phyloP scores from a whole-genome alignment of 2,888 invertebrate genomes.

The Eulithis testata region DNA sequence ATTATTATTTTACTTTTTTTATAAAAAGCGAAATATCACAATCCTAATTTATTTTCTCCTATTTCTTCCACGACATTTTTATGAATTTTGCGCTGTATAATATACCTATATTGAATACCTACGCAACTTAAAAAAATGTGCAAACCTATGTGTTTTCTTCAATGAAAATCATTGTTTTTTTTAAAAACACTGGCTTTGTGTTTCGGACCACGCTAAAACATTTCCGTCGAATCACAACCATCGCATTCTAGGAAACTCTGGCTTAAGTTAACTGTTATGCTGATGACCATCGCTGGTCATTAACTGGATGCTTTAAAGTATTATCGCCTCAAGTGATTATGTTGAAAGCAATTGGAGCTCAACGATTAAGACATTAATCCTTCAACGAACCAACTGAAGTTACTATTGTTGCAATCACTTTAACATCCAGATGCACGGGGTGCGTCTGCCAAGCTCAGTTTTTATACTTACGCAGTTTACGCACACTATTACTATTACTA shows the following conservation, averaged over 20 bases:
- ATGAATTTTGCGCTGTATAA: too few species aligned
- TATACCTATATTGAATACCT: too few species aligned
- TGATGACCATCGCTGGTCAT: constrained; percentile 50
- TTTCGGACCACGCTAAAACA: background rate
- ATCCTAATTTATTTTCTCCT: too few species aligned
- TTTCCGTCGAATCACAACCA: background rate
- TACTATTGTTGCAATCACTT: background rate
- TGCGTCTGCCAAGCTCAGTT: too few species aligned
- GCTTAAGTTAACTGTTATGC: constrained; percentile 44
- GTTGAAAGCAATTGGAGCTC: constrained; percentile 37
- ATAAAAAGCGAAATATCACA: too few species aligned
- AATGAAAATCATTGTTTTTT: background rate
- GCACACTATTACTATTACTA: too few species aligned
- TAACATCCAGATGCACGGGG: background rate
- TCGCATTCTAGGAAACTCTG: background rate
- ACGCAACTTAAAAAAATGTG: too few species aligned
- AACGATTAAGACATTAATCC: constrained; percentile 46
- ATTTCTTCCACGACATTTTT: too few species aligned
- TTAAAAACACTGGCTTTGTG: too few species aligned
- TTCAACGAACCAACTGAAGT: constrained; percentile 10
- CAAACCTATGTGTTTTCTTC: background rate
- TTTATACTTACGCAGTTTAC: too few species aligned
- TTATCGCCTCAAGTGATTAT: constrained; percentile 47
- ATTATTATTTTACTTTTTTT: too few species aligned
- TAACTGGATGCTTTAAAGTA: constrained; percentile 41